These are phyloP conservation scores for Xyliphius kryptos DNA, from an alignment of 2,113 vertebrate genomes.

Conservation along the genomic window DNA sequence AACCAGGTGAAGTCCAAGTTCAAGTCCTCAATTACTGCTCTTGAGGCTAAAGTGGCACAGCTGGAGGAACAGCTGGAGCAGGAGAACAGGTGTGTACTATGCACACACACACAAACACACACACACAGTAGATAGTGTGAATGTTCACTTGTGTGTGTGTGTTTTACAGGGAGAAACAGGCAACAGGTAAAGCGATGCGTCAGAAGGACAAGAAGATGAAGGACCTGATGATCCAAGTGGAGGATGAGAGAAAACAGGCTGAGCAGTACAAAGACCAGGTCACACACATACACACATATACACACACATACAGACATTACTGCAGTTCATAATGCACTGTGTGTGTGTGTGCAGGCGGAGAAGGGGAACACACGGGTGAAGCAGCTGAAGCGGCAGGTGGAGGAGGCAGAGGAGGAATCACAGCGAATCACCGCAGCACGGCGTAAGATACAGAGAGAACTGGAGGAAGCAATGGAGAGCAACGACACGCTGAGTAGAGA, in stretches of 20 bases:
- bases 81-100: constrained; percentile 77
- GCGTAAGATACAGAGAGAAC: constrained; percentile 91
- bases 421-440: constrained; percentile 89
- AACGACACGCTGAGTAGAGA: constrained; percentile 85
- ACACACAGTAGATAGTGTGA: not conserved
- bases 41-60: constrained; percentile 89
- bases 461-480: constrained; percentile 90
- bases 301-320: no score
- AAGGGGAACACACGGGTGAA: constrained; percentile 80
- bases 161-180: constrained; percentile 76
- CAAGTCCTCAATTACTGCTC: constrained; percentile 79
- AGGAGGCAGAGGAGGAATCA: constrained; percentile 93
- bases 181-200: constrained; percentile 70
- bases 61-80: constrained; percentile 93
- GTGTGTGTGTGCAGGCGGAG: constrained; percentile 70
- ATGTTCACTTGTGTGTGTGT: constrained; percentile 4
- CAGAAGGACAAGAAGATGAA: constrained; percentile 97
- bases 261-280: constrained; percentile 90
- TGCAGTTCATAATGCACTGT: no score
- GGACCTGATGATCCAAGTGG: constrained; percentile 87
- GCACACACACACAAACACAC: not conserved
- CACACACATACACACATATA: no score
- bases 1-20: constrained; percentile 86
- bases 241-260: constrained; percentile 89
- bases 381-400: constrained; percentile 93